These are phyloP conservation scores for Emys orbicularis DNA, from an alignment of 2,797 vertebrate genomes.

Conservation along the genomic window DNA sequence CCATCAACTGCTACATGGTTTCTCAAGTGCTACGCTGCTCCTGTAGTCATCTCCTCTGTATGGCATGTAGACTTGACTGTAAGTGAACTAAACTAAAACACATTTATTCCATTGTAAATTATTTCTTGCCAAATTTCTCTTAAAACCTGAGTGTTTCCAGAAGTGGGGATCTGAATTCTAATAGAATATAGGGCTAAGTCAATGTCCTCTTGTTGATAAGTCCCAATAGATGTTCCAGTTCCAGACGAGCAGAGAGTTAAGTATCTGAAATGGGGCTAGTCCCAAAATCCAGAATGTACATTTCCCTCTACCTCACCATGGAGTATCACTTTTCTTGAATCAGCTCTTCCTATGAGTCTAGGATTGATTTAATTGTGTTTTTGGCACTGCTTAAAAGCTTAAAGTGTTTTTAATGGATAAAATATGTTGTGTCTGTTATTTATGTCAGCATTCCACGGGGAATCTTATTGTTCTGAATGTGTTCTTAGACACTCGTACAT, in stretches of 20 bases:
- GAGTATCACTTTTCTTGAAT: conserved; percentile 47
- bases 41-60: background rate
- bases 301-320: conserved; percentile 38
- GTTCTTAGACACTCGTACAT: conserved; percentile 46
- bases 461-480: conserved; percentile 42
- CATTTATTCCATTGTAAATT: background rate
- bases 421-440: conserved; percentile 66
- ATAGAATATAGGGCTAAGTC: background rate
- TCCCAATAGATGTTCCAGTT: conserved; percentile 7
- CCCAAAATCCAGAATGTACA: conserved; percentile 62
- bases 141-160: background rate
- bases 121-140: background rate
- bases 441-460: conserved; percentile 55
- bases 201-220: background rate
- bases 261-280: conserved; percentile 24
- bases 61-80: background rate
- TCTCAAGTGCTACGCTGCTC: background rate
- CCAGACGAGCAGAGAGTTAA: conserved; percentile 25
- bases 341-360: conserved; percentile 44
- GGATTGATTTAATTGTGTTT: conserved; percentile 61
- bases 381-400: conserved; percentile 62
- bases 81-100: background rate
- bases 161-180: conserved; percentile 3
- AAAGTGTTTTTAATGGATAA: conserved; percentile 69
- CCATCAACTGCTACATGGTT: background rate